Evolutionary conservation across 2,797 vertebrate genomes (phyloP).

Genomic region (Cygnus olor): DNA sequence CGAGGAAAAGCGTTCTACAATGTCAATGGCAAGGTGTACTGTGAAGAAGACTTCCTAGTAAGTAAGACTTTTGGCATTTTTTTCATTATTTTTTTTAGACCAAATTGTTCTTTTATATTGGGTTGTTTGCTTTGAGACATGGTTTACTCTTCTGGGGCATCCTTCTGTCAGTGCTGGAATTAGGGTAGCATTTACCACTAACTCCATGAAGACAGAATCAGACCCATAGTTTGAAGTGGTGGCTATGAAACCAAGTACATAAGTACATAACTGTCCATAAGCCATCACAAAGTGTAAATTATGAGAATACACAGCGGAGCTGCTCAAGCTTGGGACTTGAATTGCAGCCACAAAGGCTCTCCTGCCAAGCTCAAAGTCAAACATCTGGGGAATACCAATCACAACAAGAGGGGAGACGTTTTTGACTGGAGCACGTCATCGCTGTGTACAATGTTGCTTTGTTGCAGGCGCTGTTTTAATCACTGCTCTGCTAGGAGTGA

Average conservation of each 20-base stretch:
- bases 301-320: constrained; percentile 27
- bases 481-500: background rate
- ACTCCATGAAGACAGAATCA: background rate
- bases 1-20: constrained; percentile 99
- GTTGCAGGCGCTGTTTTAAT: constrained; percentile 18
- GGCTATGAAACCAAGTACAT: background rate
- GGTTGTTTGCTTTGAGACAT: background rate
- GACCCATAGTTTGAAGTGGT: constrained; percentile 12
- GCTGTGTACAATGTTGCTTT: constrained; percentile 34
- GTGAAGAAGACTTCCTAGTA: constrained; percentile 98
- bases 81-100: background rate
- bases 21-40: constrained; percentile 97
- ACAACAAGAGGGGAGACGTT: constrained; percentile 6
- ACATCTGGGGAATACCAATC: constrained; percentile 52
- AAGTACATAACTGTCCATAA: constrained; percentile 2
- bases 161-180: background rate
- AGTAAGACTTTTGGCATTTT: constrained; percentile 73
- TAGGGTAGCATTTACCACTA: background rate
- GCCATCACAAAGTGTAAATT: constrained; percentile 20
- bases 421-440: constrained; percentile 2
- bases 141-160: background rate
- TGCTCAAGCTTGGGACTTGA: constrained; percentile 25
- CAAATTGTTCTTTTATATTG: background rate
- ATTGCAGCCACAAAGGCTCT: background rate
- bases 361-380: constrained; percentile 37